A percentile compares a stretch with the other conserved stretches of the same genome.
Conservation (phyloP, 2,113 vertebrate genomes). For the Leucopsar rothschildi region DNA sequence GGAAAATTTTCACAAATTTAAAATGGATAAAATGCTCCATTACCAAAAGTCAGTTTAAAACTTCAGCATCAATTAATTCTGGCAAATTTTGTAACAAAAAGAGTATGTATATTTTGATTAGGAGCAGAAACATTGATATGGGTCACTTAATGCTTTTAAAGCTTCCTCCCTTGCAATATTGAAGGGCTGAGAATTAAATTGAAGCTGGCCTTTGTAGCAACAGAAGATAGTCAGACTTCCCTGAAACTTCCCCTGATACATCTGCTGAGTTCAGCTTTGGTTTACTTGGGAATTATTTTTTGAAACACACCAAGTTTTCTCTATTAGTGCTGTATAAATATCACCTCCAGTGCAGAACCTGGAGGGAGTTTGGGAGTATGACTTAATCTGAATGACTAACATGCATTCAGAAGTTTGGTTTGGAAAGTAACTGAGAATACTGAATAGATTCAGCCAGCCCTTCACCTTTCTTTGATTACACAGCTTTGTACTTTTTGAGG, state of each 20-base stretch:
- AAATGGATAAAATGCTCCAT: not conserved
- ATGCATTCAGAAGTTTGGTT: conserved; percentile 24
- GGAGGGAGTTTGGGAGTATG: conserved; percentile 31
- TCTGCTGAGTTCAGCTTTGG: not conserved
- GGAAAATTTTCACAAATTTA: not conserved
- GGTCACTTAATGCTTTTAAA: not conserved
- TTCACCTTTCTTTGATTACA: not conserved
- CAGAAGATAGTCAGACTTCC: not conserved
- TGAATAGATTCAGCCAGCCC: not conserved
- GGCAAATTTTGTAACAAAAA: not conserved
- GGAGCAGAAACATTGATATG: not conserved
- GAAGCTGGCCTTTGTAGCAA: not conserved
- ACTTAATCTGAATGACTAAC: conserved; percentile 50
- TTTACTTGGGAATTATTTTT: conserved; percentile 44
- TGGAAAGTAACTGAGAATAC: conserved; percentile 29
- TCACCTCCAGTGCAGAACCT: conserved; percentile 10
- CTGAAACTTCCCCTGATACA: not conserved
- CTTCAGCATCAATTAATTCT: not conserved
- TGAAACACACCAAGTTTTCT: conserved; percentile 35
- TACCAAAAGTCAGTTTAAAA: not conserved
- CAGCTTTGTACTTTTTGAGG: not conserved
- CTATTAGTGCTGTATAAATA: conserved; percentile 46
- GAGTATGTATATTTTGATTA: not conserved
- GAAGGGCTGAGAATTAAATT: not conserved
- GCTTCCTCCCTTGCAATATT: not conserved